Evolutionary conservation across 2,888 invertebrate species (phyloP).

Genomic region (Enchytraeus crypticus): DNA sequence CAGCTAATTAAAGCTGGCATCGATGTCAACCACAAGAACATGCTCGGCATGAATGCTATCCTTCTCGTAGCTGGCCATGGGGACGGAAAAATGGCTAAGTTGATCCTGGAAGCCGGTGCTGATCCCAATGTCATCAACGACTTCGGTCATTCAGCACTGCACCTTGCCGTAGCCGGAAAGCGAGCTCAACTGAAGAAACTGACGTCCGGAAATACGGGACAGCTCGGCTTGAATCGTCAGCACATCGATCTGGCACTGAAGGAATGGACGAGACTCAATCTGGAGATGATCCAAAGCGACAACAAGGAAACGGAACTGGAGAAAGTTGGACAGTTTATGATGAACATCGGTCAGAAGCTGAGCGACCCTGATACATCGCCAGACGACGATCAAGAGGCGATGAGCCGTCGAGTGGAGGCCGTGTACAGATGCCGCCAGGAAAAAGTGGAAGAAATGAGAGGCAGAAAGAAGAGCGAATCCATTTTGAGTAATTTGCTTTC

Average conservation of each 20-base stretch:
- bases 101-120: constrained; percentile 26
- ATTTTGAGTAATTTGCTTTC: constrained; percentile 24
- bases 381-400: constrained; percentile 22
- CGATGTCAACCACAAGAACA: constrained; percentile 30
- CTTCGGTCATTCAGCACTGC: constrained; percentile 30
- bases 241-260: constrained; percentile 24
- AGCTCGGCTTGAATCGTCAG: constrained; percentile 21
- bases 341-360: constrained; percentile 25
- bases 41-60: constrained; percentile 30
- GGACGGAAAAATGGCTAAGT: constrained; percentile 22
- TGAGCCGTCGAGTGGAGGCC: constrained; percentile 25
- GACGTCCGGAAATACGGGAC: background rate
- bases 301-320: constrained; percentile 11
- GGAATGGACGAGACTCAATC: constrained; percentile 25
- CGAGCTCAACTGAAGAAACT: constrained; percentile 17
- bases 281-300: constrained; percentile 5
- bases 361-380: constrained; percentile 12
- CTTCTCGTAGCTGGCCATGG: constrained; percentile 30
- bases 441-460: constrained; percentile 9
- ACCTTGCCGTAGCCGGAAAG: constrained; percentile 28
- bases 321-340: constrained; percentile 23
- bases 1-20: constrained; percentile 23
- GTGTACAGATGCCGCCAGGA: constrained; percentile 24
- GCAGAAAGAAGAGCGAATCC: constrained; percentile 19
- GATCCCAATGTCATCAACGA: constrained; percentile 27